These are phyloP conservation scores for Odontamblyopus rebecca DNA, from an alignment of 2,797 vertebrate genomes.

Conservation along the genomic window DNA sequence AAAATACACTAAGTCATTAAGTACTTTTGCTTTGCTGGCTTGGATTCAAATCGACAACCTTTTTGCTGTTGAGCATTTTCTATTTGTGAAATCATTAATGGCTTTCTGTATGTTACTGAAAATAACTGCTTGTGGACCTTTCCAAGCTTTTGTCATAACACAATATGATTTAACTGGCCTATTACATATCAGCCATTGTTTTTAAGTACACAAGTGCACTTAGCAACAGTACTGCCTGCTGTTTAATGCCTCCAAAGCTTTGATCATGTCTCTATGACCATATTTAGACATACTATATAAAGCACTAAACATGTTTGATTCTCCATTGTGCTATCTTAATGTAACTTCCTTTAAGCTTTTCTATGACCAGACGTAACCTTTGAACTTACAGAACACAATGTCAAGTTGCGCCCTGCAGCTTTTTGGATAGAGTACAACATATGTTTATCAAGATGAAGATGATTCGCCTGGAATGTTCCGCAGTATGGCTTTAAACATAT, in stretches of 20 bases:
- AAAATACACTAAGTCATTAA: too few relatives aligned
- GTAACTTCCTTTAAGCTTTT: background rate
- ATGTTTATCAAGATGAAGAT: too few relatives aligned
- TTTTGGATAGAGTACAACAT: too few relatives aligned
- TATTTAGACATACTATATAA: background rate
- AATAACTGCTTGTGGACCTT: background rate
- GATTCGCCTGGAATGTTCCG: too few relatives aligned
- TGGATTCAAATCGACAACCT: background rate
- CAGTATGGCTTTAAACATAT: too few relatives aligned
- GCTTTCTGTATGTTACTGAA: background rate
- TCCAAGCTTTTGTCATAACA: slow-evolving; percentile 15
- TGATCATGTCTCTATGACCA: background rate
- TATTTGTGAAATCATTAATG: background rate
- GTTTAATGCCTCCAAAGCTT: background rate
- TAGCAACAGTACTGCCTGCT: background rate
- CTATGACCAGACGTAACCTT: background rate
- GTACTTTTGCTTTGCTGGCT: too few relatives aligned
- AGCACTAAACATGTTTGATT: background rate
- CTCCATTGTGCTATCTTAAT: background rate
- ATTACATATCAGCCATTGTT: background rate
- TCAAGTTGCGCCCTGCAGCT: too few relatives aligned
- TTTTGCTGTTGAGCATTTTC: slow-evolving; percentile 1
- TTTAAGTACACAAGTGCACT: slow-evolving; percentile 1
- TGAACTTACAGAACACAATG: background rate
- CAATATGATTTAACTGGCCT: background rate